These are phyloP conservation scores for Sapajus apella DNA, from an alignment of 2,113 vertebrate genomes.

Conservation along the genomic window DNA sequence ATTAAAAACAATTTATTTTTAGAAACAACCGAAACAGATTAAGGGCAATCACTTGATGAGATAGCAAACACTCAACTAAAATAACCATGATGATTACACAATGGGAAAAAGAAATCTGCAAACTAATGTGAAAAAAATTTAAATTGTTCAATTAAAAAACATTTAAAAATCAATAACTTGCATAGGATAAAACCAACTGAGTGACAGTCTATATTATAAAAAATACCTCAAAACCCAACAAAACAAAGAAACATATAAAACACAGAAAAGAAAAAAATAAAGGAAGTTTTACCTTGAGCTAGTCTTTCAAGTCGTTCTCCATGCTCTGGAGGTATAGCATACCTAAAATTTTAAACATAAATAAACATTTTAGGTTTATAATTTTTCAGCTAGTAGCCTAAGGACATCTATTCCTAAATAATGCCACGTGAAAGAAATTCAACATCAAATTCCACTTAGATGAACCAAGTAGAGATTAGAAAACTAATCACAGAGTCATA, in stretches of 20 bases:
- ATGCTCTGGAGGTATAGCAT: slow-evolving; percentile 96
- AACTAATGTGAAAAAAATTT: slow-evolving; percentile 2
- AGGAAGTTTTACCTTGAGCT: slow-evolving; percentile 92
- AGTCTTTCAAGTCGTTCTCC: slow-evolving; percentile 96
- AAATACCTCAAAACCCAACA: slow-evolving; percentile 12
- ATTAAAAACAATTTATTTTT: not conserved
- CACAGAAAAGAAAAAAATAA: not conserved
- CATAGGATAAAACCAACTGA: slow-evolving; percentile 28
- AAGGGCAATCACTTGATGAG: slow-evolving; percentile 29
- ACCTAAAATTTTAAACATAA: slow-evolving; percentile 88
- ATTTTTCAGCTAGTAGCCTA: slow-evolving; percentile 30
- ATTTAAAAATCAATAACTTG: not conserved
- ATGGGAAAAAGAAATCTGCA: not conserved
- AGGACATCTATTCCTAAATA: slow-evolving; percentile 19
- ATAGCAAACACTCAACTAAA: slow-evolving; percentile 35
- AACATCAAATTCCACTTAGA: slow-evolving; percentile 14
- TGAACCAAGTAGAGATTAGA: not conserved
- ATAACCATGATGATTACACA: not conserved
- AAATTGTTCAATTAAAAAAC: not conserved
- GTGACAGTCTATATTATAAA: not conserved
- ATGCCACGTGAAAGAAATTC: not conserved
- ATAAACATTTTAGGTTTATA: slow-evolving; percentile 66
- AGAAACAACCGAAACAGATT: not conserved
- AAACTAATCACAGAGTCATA: not conserved
- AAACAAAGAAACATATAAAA: not conserved